Evolutionary conservation across 2,113 vertebrate species (phyloP).

Genomic region (Phainopepla nitens): DNA sequence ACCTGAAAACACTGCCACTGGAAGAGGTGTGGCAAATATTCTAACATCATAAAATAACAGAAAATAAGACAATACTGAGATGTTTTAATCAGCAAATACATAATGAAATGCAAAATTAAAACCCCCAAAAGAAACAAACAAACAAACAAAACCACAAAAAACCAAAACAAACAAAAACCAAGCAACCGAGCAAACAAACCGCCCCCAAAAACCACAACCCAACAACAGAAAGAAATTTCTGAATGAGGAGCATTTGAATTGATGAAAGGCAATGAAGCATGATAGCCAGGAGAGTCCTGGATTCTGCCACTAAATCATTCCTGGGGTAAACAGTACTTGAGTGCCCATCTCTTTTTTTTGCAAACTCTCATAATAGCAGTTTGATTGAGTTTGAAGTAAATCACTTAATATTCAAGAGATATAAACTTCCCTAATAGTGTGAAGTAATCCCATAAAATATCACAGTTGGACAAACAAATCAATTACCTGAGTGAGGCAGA

Average conservation of each 20-base stretch:
- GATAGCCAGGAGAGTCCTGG: background rate
- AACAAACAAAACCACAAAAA: background rate
- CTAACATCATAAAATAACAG: background rate
- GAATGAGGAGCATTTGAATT: background rate
- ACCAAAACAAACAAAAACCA: background rate
- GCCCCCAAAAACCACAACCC: background rate
- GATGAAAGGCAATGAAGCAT: background rate
- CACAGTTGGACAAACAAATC: background rate
- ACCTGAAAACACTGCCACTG: background rate
- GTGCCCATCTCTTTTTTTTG: background rate
- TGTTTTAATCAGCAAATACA: background rate
- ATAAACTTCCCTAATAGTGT: background rate
- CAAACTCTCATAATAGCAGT: background rate
- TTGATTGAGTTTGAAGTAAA: background rate
- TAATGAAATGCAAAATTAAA: background rate
- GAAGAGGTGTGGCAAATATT: background rate
- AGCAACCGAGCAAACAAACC: background rate
- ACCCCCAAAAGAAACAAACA: fast-evolving
- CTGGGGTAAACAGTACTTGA: background rate
- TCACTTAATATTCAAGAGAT: background rate
- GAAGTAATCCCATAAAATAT: constrained; percentile 4
- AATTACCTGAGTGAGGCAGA: background rate
- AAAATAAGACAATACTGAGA: background rate
- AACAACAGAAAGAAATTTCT: background rate
- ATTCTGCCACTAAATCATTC: background rate